Evolutionary conservation across 2,888 invertebrate genomes (phyloP), one percentile per base, ranked within the genome.

Genomic region (Pseudococcus viburni): DNA sequence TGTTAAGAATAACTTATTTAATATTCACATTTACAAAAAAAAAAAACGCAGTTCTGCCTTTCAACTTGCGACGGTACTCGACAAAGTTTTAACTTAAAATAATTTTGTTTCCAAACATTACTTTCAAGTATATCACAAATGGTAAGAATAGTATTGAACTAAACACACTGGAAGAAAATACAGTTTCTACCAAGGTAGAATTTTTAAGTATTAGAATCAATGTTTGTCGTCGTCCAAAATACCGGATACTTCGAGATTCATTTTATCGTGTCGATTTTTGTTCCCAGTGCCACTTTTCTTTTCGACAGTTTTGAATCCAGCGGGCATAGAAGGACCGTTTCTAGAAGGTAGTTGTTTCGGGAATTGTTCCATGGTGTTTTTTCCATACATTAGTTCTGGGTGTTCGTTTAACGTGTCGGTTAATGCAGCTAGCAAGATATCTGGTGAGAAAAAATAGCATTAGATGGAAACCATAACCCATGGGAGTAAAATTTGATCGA

Each of bases 401-500:
- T 95, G 95, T 90, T 95, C 95, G 59, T 94, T 94, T 90, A 96
- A 92, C 0, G 95, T 95, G 91, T 95, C 95, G 0, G 95, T 94
- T 89, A 96, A 91, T 0, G 95, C 94, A 33, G 95, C 94, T 89
- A 95, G 94, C 91, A 96, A 93, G n/a, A 95, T 94, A 91, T 95
- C 96, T 96, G 91, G 26, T 42, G 42, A 42, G 5, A 42, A 42
- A 42, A 42, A 42, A 42, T n/a, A 42, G 5, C 42, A 42, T 33
- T 2, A 33, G 26, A 33, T 2, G 26, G 26, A 33, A n/a, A 33
- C 26, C 15, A 59, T 59, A 4, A 59, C 0, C 9, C 42, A 59
- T 0, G 2, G 3, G n/a, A 15, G 5, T 17, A 5, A 6, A 5
- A 19, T 59, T 59, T 3, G 3, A 59, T 59, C 55, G 15, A 55